phyloP scores from a whole-genome alignment of 2,797 vertebrate genomes.

The Protosalanx chinensis region DNA sequence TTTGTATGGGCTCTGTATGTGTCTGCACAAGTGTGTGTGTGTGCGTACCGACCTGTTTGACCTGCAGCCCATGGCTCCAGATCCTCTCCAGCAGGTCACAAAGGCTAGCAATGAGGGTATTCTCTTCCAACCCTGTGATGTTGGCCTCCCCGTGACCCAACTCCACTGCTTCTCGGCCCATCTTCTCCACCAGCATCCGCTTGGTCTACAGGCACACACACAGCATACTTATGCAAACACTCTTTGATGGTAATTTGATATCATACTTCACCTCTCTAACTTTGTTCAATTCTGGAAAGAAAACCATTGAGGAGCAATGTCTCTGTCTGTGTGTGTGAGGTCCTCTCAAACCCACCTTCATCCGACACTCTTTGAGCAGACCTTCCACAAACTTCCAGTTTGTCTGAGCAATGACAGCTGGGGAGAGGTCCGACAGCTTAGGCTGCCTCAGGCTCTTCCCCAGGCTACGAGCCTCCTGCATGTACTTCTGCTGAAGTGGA shows the following conservation, averaged over 20 bases:
- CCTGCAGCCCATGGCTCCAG: conserved; percentile 85
- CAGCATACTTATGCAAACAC: background rate
- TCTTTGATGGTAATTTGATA: no score
- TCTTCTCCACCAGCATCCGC: conserved; percentile 89
- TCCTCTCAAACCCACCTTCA: conserved; percentile 77
- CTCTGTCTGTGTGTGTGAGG: background rate
- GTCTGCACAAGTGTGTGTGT: conserved; percentile 15
- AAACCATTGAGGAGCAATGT: background rate
- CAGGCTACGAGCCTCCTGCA: conserved; percentile 88
- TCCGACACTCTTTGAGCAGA: conserved; percentile 89
- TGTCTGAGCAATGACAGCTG: conserved; percentile 92
- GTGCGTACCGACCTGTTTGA: conserved; percentile 79
- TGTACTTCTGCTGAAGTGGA: conserved; percentile 77
- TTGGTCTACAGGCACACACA: conserved; percentile 72
- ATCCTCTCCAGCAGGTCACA: conserved; percentile 87
- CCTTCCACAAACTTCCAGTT: conserved; percentile 96
- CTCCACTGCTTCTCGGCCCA: conserved; percentile 85
- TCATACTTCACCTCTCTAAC: no score
- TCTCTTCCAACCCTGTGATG: conserved; percentile 86
- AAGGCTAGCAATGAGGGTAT: conserved; percentile 84
- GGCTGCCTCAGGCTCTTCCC: conserved; percentile 89
- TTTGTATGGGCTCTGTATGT: background rate
- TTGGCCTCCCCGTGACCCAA: conserved; percentile 85
- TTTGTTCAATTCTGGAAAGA: no score
- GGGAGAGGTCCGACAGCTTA: conserved; percentile 90